Base-by-base conservation (phyloP, 2,113 vertebrate species). In the Leptocoma aspasia region DNA sequence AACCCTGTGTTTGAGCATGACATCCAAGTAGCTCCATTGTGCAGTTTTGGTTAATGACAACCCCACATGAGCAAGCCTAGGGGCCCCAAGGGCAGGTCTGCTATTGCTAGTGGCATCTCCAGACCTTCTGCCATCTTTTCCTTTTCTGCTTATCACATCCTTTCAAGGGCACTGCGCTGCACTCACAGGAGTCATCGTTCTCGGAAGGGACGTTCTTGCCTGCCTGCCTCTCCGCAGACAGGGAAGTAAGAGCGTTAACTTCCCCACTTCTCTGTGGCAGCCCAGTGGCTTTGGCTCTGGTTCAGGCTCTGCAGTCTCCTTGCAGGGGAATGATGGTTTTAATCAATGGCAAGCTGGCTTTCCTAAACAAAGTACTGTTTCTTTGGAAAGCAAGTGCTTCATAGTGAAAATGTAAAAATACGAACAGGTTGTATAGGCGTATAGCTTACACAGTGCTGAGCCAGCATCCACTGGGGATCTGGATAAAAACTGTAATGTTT, bases 111-210 rank as follows among this genome's bases (percentile, higher is more conserved):
- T 1, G 1, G 30, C 27, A 15, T 42, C 66, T 77, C 37, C 41
- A 30, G 24, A 61, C 64, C 20, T 42, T 70, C 53, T 73, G 31
- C 27, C 19, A 33, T 53, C 68, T 47, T 77, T 86, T 57, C 56
- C 22, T 72, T 71, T 44, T n/a, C n/a, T 7, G 1, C 41, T 54
- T 18, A 41, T 27, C 37, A 39, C 19, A 28, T 39, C 76, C 28
- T 64, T 68, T 52, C 59, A 31, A 65, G 60, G 56, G 17, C 31
- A 52, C 31, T 42, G 41, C 0, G 0, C 52, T 0, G 0, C 17
- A 6, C 19, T 79, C 11, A 9, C 23, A 33, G 18, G 19, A 7
- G 1, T 37, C 0, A 0, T 63, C 35, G 66, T 92, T 63, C 56
- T 94, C 59, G 31, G 41, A 27, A 19, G 50, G 35, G 60, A 53